Base-by-base conservation (phyloP, 1,140 invertebrate species). In the Diorhabda elongata region DNA sequence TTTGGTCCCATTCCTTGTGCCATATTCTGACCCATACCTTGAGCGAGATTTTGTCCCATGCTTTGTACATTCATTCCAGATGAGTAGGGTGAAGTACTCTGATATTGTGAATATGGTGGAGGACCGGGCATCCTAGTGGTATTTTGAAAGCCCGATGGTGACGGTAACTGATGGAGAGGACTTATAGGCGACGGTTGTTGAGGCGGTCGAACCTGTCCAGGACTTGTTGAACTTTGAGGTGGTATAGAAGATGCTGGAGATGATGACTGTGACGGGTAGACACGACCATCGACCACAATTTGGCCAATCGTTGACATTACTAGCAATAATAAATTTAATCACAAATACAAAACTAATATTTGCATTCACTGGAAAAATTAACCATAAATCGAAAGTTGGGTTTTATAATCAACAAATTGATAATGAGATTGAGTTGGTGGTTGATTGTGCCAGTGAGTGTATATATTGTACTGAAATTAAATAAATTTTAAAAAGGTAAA, bases 281-380 rank as follows among this genome's bases (percentile, higher is more conserved):
- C 85, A 77, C 90, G 86, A 57, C 91, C 91, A 82, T 92, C 91
- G 9, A 92, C 91, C 2, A 92, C 88, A 71, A 93, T 91, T 59
- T 87, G 88, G 61, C 91, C 91, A 73, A 92, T 88, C 9, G 85
- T 87, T 47, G 88, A 88, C 69, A 92, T 85, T 44, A 91, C 89
- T 90, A 75, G 47, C 6, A 26, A 26, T 26, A 26, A 26, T 26
- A 26, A 26, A 26, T 26, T 26, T 26, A 26, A 26, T 26, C 1
- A 26, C 26, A 26, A 26, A 26, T 26, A 26, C 26, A 26, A 26
- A 26, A 26, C 26, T 26, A 26, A 26, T 26, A 26, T 26, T 26
- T 26, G 26, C 26, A 2, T 26, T 26, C 26, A 26, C 26, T 26
- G 26, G 26, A 26, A 26, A 26, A 26, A 26, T 26, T 26, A 26